A percentile compares a stretch with the other conserved stretches of the same genome.
Evolutionary conservation across 2,888 invertebrate genomes (phyloP).

Genomic region (Tuta absoluta): DNA sequence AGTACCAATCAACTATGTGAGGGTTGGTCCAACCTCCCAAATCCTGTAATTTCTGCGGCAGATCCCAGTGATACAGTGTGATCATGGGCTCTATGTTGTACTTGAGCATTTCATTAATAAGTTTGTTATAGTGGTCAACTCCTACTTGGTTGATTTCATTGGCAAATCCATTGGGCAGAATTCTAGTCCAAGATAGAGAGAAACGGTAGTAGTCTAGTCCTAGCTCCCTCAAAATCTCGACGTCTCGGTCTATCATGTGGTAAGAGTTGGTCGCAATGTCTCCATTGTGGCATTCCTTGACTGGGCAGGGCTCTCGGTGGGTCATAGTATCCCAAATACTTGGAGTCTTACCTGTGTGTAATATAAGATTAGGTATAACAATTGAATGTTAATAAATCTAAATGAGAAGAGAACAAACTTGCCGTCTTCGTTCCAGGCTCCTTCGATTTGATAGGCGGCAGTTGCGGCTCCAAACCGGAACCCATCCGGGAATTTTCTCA

Average conservation of each 20-base stretch:
- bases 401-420: not conserved
- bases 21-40: slow-evolving; percentile 80
- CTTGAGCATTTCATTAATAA: slow-evolving; percentile 78
- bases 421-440: slow-evolving; percentile 42
- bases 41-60: slow-evolving; percentile 70
- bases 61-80: slow-evolving; percentile 81
- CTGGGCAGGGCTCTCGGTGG: too few relatives aligned
- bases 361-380: too few relatives aligned
- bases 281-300: too few relatives aligned
- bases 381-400: slow-evolving; percentile 23
- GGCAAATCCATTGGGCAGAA: slow-evolving; percentile 75
- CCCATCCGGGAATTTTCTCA: not conserved
- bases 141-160: slow-evolving; percentile 76
- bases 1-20: slow-evolving; percentile 72
- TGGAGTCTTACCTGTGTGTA: not conserved
- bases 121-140: slow-evolving; percentile 80
- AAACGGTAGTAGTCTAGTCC: slow-evolving; percentile 49
- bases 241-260: slow-evolving; percentile 60
- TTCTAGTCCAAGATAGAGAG: slow-evolving; percentile 48
- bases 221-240: slow-evolving; percentile 69
- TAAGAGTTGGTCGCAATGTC: too few relatives aligned
- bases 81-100: slow-evolving; percentile 79
- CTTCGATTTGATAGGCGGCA: slow-evolving; percentile 41
- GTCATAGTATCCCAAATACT: too few relatives aligned
- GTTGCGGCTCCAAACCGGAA: slow-evolving; percentile 40